Base-by-base conservation (phyloP, 2,888 invertebrate genomes). In the Epistrophe grossulariae region DNA sequence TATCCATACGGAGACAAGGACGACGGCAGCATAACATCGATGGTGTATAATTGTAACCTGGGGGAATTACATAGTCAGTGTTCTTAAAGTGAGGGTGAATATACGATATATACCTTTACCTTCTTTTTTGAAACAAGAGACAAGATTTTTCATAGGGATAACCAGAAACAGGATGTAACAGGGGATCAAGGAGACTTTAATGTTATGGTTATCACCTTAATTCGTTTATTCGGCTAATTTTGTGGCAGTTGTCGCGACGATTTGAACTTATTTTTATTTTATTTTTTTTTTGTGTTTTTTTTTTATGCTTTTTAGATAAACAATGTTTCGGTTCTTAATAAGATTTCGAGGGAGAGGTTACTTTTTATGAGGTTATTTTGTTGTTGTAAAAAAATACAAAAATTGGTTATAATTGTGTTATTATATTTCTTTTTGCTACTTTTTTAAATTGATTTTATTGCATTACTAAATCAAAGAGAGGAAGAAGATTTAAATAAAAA, bases 121-220 rank as follows among this genome's bases (percentile, higher is more conserved):
- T 11, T 6, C 43, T 35, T 40, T 24, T 13, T 1, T 7, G 5
- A 55, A 50, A 50, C 59, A 72, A 24, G 48, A 66, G 57, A 52
- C 52, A 77, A 70, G 71, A 85, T 84, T 79, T 68, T 55, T 35
- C 40, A n/a, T n/a, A 24, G 66, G 82, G 71, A 72, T 83, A 76
- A 68, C 74, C 68, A 52, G 52, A 74, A 76, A 83, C 79, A 74
- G 87, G 87, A 87, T 79, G 74, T 71, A 66, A 55, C 76, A 68
- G 74, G 66, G 83, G 78, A 87, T 87, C 85, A 79, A 70, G 76
- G 48, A 79, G 74, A 79, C 79, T 79, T 87, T 87, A 87, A 87
- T 87, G 83, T 83, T 87, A 87, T 87, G 87, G 87, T 87, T 87
- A 87, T 87, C 87, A 87, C 87, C 83, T 87, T 87, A 87, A 87